These are phyloP conservation scores for Benitochromis conjunctus DNA, from an alignment of 2,113 vertebrate genomes.

Conservation along the genomic window DNA sequence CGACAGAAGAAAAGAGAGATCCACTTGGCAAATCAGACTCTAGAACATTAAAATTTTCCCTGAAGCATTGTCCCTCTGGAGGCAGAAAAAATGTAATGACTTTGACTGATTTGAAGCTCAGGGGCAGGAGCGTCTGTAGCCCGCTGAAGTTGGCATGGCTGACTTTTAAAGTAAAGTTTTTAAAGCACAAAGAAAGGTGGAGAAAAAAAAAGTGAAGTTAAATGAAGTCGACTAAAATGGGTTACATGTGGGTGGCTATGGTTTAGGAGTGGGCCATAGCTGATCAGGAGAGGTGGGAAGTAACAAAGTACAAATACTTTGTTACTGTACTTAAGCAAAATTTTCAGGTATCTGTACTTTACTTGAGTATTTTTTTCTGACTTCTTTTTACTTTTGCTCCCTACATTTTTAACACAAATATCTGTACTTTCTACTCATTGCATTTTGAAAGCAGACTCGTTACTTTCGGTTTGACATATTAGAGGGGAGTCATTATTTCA, in stretches of 20 bases:
- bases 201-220: background rate
- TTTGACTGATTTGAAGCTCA: background rate
- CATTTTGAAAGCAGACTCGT: too few relatives aligned
- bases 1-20: background rate
- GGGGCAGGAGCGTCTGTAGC: background rate
- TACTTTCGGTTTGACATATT: too few relatives aligned
- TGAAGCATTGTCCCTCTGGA: background rate
- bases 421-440: too few relatives aligned
- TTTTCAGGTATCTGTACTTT: background rate
- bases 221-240: background rate
- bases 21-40: background rate
- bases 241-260: accelerated
- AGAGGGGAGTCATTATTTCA: too few relatives aligned
- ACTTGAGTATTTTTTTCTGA: too few relatives aligned
- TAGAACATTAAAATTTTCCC: background rate
- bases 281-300: background rate
- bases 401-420: too few relatives aligned
- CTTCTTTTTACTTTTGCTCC: too few relatives aligned
- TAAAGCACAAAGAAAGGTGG: background rate
- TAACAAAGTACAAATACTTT: background rate
- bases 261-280: accelerated
- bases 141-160: background rate
- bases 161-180: background rate
- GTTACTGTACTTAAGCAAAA: background rate
- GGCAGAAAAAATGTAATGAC: background rate